Evolutionary conservation across 2,888 invertebrate genomes (phyloP).

Genomic region (Sympetrum striolatum): DNA sequence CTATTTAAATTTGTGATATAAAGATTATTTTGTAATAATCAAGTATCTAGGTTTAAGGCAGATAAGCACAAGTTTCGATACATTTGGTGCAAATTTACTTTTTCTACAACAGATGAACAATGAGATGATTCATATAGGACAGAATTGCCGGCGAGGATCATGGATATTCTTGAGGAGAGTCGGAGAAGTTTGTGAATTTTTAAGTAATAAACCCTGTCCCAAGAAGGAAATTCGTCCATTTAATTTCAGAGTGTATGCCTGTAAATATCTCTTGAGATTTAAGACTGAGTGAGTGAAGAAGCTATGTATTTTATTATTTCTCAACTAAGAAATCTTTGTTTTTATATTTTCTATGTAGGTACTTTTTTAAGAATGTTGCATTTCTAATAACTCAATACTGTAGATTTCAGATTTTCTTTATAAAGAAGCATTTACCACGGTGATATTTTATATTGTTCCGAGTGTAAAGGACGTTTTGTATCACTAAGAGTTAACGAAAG

Average conservation of each 20-base stretch:
- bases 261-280: constrained; percentile 30
- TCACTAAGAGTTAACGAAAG: neutral
- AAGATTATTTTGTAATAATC: constrained; percentile 33
- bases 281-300: constrained; percentile 41
- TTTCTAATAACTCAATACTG: neutral
- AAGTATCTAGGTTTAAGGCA: neutral
- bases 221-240: constrained; percentile 24
- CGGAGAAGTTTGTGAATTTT: neutral
- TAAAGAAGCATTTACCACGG: constrained; percentile 28
- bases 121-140: neutral
- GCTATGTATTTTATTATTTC: constrained; percentile 5
- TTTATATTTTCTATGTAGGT: constrained; percentile 34
- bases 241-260: constrained; percentile 16
- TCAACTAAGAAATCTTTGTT: constrained; percentile 19
- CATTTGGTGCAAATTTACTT: constrained; percentile 2
- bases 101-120: neutral
- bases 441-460: constrained; percentile 15
- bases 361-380: constrained; percentile 29
- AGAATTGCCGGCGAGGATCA: neutral
- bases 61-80: constrained; percentile 19
- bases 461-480: constrained; percentile 5
- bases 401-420: constrained; percentile 21
- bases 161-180: neutral
- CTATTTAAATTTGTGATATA: constrained; percentile 14
- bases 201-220: neutral